These are phyloP conservation scores for Polymixis flavicincta DNA, from an alignment of 2,888 invertebrate genomes.

Conservation along the genomic window DNA sequence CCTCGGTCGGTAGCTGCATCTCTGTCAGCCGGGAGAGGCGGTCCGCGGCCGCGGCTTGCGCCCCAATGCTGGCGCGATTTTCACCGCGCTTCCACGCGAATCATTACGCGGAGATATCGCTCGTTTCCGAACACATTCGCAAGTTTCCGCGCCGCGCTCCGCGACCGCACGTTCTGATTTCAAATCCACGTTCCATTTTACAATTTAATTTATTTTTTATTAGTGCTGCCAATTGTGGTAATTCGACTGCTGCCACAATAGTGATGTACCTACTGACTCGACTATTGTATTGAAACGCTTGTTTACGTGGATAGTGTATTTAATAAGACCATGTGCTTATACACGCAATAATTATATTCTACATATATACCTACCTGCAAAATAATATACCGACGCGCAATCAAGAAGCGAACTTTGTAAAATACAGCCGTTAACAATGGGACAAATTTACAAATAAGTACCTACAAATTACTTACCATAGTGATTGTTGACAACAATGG, in stretches of 20 bases:
- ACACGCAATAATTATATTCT: conserved; percentile 53
- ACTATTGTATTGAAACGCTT: conserved; percentile 59
- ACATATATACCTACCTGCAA: conserved; percentile 41
- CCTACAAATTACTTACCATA: conserved; percentile 52
- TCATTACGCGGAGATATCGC: conserved; percentile 79
- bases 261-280: conserved; percentile 68
- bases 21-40: conserved; percentile 85
- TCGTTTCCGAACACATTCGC: conserved; percentile 77
- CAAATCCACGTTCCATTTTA: conserved; percentile 63
- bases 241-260: conserved; percentile 71
- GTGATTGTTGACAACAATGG: conserved; percentile 56
- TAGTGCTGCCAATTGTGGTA: conserved; percentile 75
- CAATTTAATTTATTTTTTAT: conserved; percentile 50
- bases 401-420: conserved; percentile 35
- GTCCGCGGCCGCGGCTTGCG: conserved; percentile 81
- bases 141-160: conserved; percentile 71
- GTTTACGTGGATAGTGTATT: conserved; percentile 72
- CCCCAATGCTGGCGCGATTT: conserved; percentile 89
- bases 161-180: conserved; percentile 64
- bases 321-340: conserved; percentile 68
- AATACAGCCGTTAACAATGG: conserved; percentile 44
- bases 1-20: conserved; percentile 88
- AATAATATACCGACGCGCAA: conserved; percentile 39
- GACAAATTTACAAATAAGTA: conserved; percentile 47
- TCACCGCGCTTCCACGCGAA: conserved; percentile 89